Evolutionary conservation across 2,797 vertebrate genomes (phyloP).

Genomic region (Pantherophis vulpinus): DNA sequence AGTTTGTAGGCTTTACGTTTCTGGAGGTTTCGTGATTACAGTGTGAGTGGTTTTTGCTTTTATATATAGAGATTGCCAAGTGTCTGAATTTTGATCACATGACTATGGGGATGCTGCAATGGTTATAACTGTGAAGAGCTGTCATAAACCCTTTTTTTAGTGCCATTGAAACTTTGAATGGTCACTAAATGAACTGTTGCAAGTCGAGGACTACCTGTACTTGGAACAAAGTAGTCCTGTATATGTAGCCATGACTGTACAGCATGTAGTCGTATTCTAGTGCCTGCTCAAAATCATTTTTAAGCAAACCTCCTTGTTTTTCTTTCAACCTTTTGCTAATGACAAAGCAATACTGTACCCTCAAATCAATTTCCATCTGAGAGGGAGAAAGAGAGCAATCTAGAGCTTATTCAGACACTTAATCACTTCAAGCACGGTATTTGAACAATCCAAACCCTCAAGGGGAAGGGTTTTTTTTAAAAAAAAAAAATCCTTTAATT

Average conservation of each 20-base stretch:
- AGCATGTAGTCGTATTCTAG: slow-evolving; percentile 12
- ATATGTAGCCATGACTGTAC: background rate
- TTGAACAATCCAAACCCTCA: background rate
- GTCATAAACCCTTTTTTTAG: too few relatives aligned
- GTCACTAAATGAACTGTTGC: background rate
- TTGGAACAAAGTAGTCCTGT: background rate
- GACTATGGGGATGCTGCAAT: too few relatives aligned
- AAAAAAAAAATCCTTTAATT: background rate
- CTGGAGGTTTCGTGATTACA: too few relatives aligned
- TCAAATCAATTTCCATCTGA: background rate
- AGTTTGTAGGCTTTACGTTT: too few relatives aligned
- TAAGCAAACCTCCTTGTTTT: background rate
- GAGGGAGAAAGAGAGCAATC: background rate
- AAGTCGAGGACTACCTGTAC: background rate
- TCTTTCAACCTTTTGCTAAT: background rate
- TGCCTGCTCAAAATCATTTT: background rate
- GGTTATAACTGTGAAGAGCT: too few relatives aligned
- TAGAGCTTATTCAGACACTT: background rate
- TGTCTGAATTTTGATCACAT: too few relatives aligned
- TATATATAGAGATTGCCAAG: too few relatives aligned
- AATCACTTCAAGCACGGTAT: background rate
- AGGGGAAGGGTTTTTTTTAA: background rate
- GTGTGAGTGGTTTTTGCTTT: too few relatives aligned
- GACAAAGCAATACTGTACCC: background rate
- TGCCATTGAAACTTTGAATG: background rate